Evolutionary conservation across 2,797 vertebrate species (phyloP), one percentile per base, ranked within the genome.

Genomic region (Sebastes cheni): DNA sequence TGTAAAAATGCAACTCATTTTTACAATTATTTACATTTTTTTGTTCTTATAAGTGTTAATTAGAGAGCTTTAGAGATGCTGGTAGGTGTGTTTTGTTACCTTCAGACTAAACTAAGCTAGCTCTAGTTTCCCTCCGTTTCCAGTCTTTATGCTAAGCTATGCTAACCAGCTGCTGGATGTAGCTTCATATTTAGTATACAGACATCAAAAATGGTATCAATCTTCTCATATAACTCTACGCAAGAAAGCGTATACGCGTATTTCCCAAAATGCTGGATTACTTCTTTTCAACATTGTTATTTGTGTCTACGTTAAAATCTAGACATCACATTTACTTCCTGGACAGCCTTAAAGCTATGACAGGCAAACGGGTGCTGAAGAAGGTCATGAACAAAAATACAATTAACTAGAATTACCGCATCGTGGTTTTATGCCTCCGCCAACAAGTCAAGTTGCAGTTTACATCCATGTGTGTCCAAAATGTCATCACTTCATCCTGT

Each of bases 341-440:
- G 69, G 75, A 80, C 79, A 79, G 76, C 60, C 58, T 75, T 67
- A 79, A 73, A 76, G 73, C 39, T 81, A n/a, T 30, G 22, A 67
- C 84, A 88, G 81, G 82, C 71, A 74, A 77, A 86, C 80, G 81
- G 84, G 75, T 86, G 85, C 50, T 68, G n/a, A 60, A 60, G 36
- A 79, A 84, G 52, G 54, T 82, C 56, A 18, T 22, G 56, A 79
- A 66, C 14, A 68, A 72, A 72, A 62, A 16, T 18, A 78, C 64
- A 72, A 80, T 46, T 52, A 52, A 52, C 50, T 10, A 52, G 8
- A 52, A 52, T 52, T n/a, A n/a, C 20, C 20, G 16, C 42, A 0
- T 46, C 16, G 16, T 16, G 16, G 20, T 52, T n/a, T 8, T 52
- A 52, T 52, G 20, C 20, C 50, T 20, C 20, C 50, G 50, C 20